Percentiles rank a stretch among this genome's conserved stretches.
These are phyloP conservation scores for Chelidonichthys spinosus DNA, from an alignment of 2,797 vertebrate genomes.

Conservation along the genomic window DNA sequence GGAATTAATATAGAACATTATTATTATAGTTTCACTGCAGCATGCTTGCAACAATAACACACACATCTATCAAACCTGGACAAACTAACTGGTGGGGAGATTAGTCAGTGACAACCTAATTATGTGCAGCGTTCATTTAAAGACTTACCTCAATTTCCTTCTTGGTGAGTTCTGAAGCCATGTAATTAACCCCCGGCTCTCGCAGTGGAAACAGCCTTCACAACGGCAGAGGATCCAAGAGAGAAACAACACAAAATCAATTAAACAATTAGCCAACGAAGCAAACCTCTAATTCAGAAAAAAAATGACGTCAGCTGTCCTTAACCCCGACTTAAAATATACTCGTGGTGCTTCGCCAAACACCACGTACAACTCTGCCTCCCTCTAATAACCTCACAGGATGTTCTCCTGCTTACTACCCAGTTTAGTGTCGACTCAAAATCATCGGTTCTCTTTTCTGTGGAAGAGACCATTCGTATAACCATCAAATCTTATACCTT, in stretches of 20 bases:
- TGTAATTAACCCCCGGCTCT: constrained; percentile 95
- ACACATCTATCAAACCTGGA: too few species aligned
- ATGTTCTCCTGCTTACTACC: background rate
- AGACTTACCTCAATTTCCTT: constrained; percentile 90
- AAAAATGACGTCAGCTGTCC: background rate
- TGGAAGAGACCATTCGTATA: background rate
- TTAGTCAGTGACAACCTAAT: background rate
- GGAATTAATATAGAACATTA: too few species aligned
- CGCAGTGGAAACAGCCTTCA: constrained; percentile 94
- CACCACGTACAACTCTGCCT: background rate
- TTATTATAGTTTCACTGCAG: too few species aligned
- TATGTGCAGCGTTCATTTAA: constrained; percentile 2
- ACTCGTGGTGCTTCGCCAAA: background rate
- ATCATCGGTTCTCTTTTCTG: background rate
- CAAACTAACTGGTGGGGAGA: too few species aligned
- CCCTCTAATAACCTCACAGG: background rate
- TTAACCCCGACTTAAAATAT: background rate
- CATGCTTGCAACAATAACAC: too few species aligned
- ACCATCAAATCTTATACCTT: background rate
- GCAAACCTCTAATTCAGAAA: background rate
- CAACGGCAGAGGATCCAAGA: constrained; percentile 20
- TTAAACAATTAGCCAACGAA: constrained; percentile 18
- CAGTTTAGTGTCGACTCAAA: background rate
- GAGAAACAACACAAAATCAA: constrained; percentile 42
- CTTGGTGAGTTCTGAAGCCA: constrained; percentile 90